A percentile compares a stretch with the other conserved stretches of the same genome.
phyloP scores from a whole-genome alignment of 2,113 vertebrate genomes.

The Pangasianodon gigas region DNA sequence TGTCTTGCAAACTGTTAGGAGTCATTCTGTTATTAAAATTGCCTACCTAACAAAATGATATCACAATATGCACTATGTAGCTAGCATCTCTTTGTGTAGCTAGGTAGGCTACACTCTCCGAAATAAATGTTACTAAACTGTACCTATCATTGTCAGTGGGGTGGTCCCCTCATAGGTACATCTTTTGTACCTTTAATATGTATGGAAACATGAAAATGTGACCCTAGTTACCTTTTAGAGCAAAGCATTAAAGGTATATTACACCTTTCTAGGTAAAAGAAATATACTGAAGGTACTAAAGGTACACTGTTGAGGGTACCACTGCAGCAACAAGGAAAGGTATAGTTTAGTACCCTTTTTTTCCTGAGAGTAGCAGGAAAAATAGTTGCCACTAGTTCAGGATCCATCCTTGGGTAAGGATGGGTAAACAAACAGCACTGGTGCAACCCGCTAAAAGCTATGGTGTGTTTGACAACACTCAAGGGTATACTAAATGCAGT shows the following conservation, averaged over 20 bases:
- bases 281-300: neutral
- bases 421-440: neutral
- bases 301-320: neutral
- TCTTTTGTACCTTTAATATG: neutral
- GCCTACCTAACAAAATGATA: neutral
- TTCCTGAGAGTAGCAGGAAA: neutral
- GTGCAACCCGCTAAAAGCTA: neutral
- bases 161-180: neutral
- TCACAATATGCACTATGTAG: neutral
- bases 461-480: neutral
- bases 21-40: neutral
- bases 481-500: neutral
- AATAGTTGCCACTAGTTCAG: neutral
- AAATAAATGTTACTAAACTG: neutral
- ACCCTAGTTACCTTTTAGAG: neutral
- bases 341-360: neutral
- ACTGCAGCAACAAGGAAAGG: neutral
- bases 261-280: neutral
- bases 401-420: neutral
- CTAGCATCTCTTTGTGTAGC: neutral
- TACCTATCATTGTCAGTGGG: neutral
- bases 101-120: neutral
- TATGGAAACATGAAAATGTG: neutral
- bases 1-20: neutral
- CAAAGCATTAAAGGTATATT: neutral